Conservation (phyloP, 2,113 vertebrate genomes). For the Lathamus discolor region DNA sequence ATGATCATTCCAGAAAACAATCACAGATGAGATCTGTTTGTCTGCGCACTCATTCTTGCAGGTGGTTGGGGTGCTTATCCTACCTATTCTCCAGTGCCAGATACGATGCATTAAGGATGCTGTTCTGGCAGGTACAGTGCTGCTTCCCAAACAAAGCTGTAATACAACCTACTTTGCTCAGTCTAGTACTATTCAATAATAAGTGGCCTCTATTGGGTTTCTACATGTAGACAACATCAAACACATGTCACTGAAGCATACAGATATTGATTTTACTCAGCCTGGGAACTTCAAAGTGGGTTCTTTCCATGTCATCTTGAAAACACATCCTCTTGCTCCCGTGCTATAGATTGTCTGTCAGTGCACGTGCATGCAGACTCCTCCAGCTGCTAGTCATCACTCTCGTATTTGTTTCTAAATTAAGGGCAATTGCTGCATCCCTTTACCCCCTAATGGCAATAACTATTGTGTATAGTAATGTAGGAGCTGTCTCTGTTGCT, state of each 20-base stretch:
- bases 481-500: background rate
- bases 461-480: background rate
- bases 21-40: background rate
- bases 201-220: conserved; percentile 34
- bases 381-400: background rate
- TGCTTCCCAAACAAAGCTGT: conserved; percentile 36
- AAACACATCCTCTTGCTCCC: background rate
- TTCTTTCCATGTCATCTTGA: conserved; percentile 13
- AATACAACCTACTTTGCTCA: conserved; percentile 51
- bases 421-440: background rate
- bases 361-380: background rate
- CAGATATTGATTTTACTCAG: conserved; percentile 56
- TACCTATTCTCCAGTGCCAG: background rate
- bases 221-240: conserved; percentile 61
- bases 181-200: conserved; percentile 38
- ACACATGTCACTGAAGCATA: conserved; percentile 44
- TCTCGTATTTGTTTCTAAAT: conserved; percentile 27
- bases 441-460: background rate
- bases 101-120: background rate
- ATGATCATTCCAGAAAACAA: conserved; percentile 29
- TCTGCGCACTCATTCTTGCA: background rate
- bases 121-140: conserved; percentile 30
- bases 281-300: conserved; percentile 23
- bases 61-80: background rate
- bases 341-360: background rate